phyloP scores from a whole-genome alignment of 1,140 invertebrate species.

The Acyrthosiphon pisum region DNA sequence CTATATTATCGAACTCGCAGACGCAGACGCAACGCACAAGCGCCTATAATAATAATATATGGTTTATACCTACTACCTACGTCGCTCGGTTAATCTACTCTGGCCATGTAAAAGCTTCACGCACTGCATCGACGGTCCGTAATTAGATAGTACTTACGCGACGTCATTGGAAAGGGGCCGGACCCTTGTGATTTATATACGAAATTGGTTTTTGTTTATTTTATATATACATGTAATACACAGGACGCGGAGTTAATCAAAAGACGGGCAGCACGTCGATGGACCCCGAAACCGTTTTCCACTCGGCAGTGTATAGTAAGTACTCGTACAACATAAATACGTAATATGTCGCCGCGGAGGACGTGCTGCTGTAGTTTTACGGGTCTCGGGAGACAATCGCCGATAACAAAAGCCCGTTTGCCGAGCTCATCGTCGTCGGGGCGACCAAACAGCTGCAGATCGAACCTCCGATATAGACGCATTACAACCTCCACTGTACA shows the following conservation, averaged over 20 bases:
- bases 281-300: not conserved
- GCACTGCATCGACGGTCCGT: not conserved
- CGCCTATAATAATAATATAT: not conserved
- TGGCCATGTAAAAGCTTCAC: not conserved
- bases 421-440: not conserved
- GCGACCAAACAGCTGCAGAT: conserved; percentile 7
- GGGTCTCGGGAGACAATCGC: conserved; percentile 35
- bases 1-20: too few species aligned
- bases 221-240: not conserved
- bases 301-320: not conserved
- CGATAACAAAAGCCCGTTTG: conserved; percentile 32
- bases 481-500: too few species aligned
- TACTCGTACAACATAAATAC: not conserved
- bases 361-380: conserved; percentile 9
- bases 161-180: not conserved
- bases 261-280: not conserved
- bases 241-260: conserved; percentile 31
- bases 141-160: conserved; percentile 35
- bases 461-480: not conserved
- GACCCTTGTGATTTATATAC: conserved; percentile 54
- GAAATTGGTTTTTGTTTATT: conserved; percentile 40
- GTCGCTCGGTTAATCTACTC: not conserved
- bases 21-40: not conserved
- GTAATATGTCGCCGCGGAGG: conserved; percentile 6
- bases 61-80: too few species aligned